Percentiles rank a stretch among this genome's conserved stretches.
Evolutionary conservation across 2,888 invertebrate genomes (phyloP).

Genomic region (Erebia ligea): DNA sequence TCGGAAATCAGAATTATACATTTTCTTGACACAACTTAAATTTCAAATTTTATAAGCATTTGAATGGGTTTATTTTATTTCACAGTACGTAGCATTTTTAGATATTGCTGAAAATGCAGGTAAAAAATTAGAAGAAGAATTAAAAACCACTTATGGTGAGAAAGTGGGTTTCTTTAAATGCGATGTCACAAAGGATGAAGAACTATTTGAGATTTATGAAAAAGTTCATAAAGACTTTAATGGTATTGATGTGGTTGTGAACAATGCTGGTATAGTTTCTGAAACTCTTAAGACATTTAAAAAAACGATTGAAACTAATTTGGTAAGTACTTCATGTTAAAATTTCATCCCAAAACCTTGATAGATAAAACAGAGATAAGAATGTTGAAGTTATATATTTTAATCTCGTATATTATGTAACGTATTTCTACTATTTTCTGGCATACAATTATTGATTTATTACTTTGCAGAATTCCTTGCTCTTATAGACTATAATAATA

Average conservation of each 20-base stretch:
- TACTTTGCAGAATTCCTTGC: too few relatives aligned
- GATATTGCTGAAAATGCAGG: conserved; percentile 51
- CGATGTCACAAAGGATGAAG: conserved; percentile 52
- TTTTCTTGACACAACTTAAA: neutral
- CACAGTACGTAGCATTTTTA: conserved; percentile 48
- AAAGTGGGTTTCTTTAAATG: conserved; percentile 52
- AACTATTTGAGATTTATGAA: conserved; percentile 48
- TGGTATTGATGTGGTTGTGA: conserved; percentile 52
- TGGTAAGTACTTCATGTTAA: conserved; percentile 48
- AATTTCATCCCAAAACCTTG: neutral
- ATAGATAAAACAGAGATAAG: too few relatives aligned
- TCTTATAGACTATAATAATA: too few relatives aligned
- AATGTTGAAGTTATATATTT: too few relatives aligned
- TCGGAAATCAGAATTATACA: neutral
- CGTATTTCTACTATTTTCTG: too few relatives aligned
- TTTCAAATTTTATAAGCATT: neutral
- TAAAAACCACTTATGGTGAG: conserved; percentile 48
- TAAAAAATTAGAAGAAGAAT: conserved; percentile 45
- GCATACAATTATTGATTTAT: too few relatives aligned
- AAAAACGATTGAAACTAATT: conserved; percentile 55
- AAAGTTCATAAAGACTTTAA: conserved; percentile 43
- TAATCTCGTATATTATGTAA: too few relatives aligned
- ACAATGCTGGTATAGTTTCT: conserved; percentile 48
- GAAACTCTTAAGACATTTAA: conserved; percentile 44
- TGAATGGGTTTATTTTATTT: neutral